phyloP scores from a whole-genome alignment of 1,140 invertebrate genomes.

The Araneus ventricosus region DNA sequence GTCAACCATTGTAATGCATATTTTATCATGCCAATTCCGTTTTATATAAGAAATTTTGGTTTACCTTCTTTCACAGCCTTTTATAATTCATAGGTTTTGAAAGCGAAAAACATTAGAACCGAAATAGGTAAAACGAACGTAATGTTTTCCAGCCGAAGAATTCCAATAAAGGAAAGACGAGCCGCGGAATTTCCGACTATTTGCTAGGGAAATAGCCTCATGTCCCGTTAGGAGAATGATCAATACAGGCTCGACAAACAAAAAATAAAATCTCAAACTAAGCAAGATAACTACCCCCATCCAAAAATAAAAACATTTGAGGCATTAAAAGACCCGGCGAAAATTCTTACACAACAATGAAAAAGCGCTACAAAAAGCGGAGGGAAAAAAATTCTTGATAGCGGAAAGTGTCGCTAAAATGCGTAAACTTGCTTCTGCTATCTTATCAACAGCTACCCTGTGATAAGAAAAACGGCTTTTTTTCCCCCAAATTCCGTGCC shows the following conservation, averaged over 20 bases:
- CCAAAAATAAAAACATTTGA: slow-evolving; percentile 31
- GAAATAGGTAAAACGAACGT: neutral
- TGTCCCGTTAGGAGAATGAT: neutral
- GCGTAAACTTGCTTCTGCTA: slow-evolving; percentile 34
- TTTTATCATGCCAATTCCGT: too few relatives aligned
- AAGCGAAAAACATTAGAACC: neutral
- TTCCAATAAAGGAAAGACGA: neutral
- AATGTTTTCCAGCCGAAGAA: neutral
- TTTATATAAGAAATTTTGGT: too few relatives aligned
- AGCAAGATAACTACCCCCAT: slow-evolving; percentile 12
- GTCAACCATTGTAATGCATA: too few relatives aligned
- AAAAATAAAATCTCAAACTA: slow-evolving; percentile 15
- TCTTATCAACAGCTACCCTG: slow-evolving; percentile 51
- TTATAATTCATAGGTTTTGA: too few relatives aligned
- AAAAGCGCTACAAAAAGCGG: slow-evolving; percentile 11
- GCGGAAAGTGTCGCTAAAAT: slow-evolving; percentile 52
- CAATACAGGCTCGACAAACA: neutral
- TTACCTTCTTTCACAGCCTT: too few relatives aligned
- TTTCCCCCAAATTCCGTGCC: neutral
- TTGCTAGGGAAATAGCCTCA: neutral
- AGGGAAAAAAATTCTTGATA: slow-evolving; percentile 10
- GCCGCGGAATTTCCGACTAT: neutral
- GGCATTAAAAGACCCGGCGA: slow-evolving; percentile 44
- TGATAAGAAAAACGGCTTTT: slow-evolving; percentile 22
- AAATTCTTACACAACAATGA: slow-evolving; percentile 46